These are phyloP conservation scores for Ametastegia equiseti DNA, from an alignment of 2,888 invertebrate genomes.

Conservation along the genomic window DNA sequence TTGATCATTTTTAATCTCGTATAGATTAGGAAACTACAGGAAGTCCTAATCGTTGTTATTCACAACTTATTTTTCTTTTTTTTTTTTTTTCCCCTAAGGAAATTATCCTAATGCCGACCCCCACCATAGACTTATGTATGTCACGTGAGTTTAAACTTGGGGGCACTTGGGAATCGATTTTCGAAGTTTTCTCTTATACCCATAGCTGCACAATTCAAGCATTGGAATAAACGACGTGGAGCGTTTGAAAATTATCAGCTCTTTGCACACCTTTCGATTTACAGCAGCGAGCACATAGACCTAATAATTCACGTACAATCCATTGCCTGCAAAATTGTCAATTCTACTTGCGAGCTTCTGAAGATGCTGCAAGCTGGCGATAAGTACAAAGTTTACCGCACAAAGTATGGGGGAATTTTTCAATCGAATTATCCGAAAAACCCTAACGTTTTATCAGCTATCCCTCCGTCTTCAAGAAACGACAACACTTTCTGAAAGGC, in stretches of 20 bases:
- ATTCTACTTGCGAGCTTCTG: neutral
- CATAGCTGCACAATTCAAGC: neutral
- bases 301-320: neutral
- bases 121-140: no score
- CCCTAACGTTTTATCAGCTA: neutral
- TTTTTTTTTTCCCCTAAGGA: neutral
- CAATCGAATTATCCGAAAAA: neutral
- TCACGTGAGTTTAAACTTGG: neutral
- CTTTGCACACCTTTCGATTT: constrained; percentile 12
- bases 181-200: neutral
- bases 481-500: no score
- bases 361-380: neutral
- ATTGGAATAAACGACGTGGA: neutral
- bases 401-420: neutral
- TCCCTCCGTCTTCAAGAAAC: no score
- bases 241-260: neutral
- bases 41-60: neutral
- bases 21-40: neutral
- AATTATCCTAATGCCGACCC: neutral
- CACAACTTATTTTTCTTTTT: neutral
- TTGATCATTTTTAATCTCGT: neutral
- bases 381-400: constrained; percentile 6
- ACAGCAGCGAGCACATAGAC: neutral
- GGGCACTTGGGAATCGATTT: neutral
- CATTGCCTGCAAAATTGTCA: neutral